Base-by-base conservation (phyloP, 2,797 vertebrate genomes). In the Gymnothorax reevesii region DNA sequence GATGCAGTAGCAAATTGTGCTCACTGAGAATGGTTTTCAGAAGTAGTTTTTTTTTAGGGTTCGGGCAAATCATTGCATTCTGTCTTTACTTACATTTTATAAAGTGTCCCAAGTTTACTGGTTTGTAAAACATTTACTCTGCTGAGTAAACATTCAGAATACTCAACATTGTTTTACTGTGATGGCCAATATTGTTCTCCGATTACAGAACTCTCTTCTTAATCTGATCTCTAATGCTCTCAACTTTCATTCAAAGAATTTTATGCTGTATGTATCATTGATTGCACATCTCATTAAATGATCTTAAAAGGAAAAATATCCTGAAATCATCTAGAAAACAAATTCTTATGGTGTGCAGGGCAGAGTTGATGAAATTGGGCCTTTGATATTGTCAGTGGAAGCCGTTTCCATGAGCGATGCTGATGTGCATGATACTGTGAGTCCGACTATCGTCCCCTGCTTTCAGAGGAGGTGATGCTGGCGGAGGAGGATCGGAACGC, bases 401-500 rank as follows among this genome's bases (percentile, higher is more conserved):
- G 73, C 12, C 7, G 10, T 6, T 77, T 77, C 33, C 73, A 15
- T 17, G 42, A 1, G 73, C 15, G 73, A 33, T 10, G 1, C 33
- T 0, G 33, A 13, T 49, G 42, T 17, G 42, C 10, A 8, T 0
- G 42, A 54, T 62, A 57, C 27, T 62, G 54, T n/a, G 84, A 85
- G 57, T 55, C 86, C 79, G 25, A 77, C 57, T 71, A 73, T 64
- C 69, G 80, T 59, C 57, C 87, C 57, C 79, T 73, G 82, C n/a
- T 86, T 94, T 93, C 93, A 97, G 98, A 99, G 96, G 98, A 99
- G 91, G 98, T 99, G 84, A 99, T 99, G 98, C 94, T 99, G 92
- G 98, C 98, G 0, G 98, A 99, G 88, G 98, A 99, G 90, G 98
- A 99, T 94, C 97, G 97, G 93, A 96, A 98, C 0, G 98, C 98